Percentiles rank a stretch among this genome's conserved stretches.
phyloP scores from a whole-genome alignment of 2,888 invertebrate genomes.

The Cerceris ruficornis region DNA sequence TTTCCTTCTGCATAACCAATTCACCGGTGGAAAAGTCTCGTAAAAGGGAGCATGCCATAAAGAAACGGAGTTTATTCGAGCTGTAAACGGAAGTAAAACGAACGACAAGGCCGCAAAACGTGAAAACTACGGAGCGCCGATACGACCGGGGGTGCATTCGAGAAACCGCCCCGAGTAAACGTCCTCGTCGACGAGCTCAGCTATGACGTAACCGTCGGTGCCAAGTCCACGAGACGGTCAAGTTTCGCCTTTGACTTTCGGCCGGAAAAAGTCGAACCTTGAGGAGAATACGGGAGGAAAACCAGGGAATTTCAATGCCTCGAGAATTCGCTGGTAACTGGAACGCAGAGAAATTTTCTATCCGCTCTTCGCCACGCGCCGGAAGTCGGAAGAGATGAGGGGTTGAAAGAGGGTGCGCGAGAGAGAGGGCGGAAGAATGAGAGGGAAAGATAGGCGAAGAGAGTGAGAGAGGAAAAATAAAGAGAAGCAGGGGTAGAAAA shows the following conservation, averaged over 20 bases:
- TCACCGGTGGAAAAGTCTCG: constrained; percentile 17
- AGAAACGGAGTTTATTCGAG: constrained; percentile 31
- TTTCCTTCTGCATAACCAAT: constrained; percentile 26
- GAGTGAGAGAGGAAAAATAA: no score
- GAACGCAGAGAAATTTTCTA: no score
- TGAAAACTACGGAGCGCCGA: not conserved
- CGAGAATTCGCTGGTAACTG: no score
- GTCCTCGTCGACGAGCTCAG: not conserved
- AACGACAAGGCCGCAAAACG: constrained; percentile 8
- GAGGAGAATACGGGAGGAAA: not conserved
- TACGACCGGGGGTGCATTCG: constrained; percentile 11
- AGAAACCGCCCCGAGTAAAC: constrained; percentile 7
- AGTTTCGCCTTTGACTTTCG: not conserved
- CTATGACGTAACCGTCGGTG: not conserved
- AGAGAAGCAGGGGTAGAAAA: no score
- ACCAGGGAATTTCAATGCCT: not conserved
- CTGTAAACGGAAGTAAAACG: constrained; percentile 35
- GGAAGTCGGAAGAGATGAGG: no score
- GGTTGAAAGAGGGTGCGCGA: no score
- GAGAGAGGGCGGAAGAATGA: no score
- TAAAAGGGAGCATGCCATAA: constrained; percentile 36
- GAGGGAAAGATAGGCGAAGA: no score
- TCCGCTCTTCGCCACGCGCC: no score
- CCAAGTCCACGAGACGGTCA: not conserved
- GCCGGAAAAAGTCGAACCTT: not conserved